Evolutionary conservation across 2,113 vertebrate genomes (phyloP).

Genomic region (Tenrec ecaudatus): DNA sequence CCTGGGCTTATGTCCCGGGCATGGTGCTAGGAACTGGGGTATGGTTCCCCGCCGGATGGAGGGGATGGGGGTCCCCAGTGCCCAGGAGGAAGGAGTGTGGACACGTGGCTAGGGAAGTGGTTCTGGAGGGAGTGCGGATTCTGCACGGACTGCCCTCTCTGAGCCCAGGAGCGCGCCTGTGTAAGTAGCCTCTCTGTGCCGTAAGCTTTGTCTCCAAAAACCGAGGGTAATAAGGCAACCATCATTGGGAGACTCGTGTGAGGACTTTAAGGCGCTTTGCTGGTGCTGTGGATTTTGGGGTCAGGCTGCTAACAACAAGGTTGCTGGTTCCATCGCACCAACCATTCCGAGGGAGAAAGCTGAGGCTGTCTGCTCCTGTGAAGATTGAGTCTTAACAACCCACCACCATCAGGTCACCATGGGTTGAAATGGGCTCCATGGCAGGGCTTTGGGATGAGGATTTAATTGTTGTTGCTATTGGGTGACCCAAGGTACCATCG

Average conservation of each 20-base stretch:
- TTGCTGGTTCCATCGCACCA: too few relatives aligned
- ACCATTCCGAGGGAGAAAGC: too few relatives aligned
- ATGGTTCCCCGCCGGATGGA: background rate
- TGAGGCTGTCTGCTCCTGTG: too few relatives aligned
- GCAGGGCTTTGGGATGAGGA: too few relatives aligned
- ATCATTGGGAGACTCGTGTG: background rate
- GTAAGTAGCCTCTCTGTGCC: background rate
- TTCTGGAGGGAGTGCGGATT: background rate
- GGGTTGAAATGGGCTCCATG: too few relatives aligned
- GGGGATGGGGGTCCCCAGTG: background rate
- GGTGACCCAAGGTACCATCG: too few relatives aligned
- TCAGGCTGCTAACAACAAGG: too few relatives aligned
- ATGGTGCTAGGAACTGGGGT: background rate
- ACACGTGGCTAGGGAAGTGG: background rate
- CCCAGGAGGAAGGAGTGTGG: too few relatives aligned
- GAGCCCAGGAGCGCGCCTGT: background rate
- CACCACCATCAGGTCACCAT: too few relatives aligned
- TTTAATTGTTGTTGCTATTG: too few relatives aligned
- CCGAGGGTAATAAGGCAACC: background rate
- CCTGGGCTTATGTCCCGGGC: background rate
- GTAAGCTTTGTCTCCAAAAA: background rate
- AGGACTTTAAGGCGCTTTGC: background rate
- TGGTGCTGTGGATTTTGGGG: too few relatives aligned
- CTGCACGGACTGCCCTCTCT: background rate
- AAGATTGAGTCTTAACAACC: too few relatives aligned